These are phyloP conservation scores for Callipepla californica DNA, from an alignment of 2,113 vertebrate genomes.

Conservation along the genomic window DNA sequence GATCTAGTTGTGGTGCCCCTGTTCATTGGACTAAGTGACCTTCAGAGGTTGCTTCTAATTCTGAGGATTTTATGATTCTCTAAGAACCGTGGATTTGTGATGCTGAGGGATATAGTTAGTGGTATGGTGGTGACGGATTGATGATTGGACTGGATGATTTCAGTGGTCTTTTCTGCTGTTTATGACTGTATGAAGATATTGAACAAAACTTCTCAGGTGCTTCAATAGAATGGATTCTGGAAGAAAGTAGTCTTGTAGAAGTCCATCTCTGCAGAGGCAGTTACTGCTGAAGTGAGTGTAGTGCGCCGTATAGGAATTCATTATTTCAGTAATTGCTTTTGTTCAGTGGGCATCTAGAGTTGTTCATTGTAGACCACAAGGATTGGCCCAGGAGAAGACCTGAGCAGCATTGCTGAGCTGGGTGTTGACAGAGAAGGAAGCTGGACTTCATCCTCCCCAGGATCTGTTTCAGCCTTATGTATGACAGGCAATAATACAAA, in stretches of 20 bases:
- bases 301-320: neutral
- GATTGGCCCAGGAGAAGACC: neutral
- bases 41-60: no score
- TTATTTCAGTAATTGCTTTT: neutral
- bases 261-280: neutral
- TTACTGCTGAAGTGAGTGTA: neutral
- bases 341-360: neutral
- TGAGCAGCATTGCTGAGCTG: neutral
- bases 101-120: no score
- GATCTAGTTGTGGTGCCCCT: no score
- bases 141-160: no score
- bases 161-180: no score
- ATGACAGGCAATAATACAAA: neutral
- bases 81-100: no score
- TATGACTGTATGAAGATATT: neutral
- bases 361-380: neutral
- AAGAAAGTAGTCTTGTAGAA: neutral
- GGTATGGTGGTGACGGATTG: no score
- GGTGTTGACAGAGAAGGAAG: neutral
- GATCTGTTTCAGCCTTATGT: neutral
- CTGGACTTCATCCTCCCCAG: neutral
- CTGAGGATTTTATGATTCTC: no score
- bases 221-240: neutral
- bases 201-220: slow-evolving; percentile 9
- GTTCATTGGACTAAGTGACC: no score